Evolutionary conservation across 2,113 vertebrate species (phyloP).

Genomic region (Callipepla californica): DNA sequence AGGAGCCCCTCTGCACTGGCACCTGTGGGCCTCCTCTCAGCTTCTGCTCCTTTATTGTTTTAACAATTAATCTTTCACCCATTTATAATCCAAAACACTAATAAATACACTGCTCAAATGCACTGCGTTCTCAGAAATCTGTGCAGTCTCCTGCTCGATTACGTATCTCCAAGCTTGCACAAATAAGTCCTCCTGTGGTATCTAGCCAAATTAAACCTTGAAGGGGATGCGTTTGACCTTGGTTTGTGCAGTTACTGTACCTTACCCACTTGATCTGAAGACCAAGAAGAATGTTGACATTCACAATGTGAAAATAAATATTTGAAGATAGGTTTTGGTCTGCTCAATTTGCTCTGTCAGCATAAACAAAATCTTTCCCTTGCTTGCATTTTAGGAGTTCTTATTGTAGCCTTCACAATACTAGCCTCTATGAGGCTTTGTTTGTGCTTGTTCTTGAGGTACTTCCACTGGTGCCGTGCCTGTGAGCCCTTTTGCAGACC

Average conservation of each 20-base stretch:
- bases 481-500: not conserved
- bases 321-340: conserved; percentile 58
- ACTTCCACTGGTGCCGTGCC: rapidly evolving
- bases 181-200: not conserved
- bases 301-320: conserved; percentile 57
- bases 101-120: not conserved
- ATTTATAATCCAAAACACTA: conserved; percentile 15
- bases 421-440: not conserved
- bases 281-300: conserved; percentile 45
- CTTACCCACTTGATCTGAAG: conserved; percentile 39
- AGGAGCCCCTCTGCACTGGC: not conserved
- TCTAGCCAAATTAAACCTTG: not conserved
- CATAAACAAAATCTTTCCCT: conserved; percentile 44
- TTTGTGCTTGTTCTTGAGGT: not conserved
- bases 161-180: not conserved
- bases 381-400: not conserved
- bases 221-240: conserved; percentile 54
- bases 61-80: conserved; percentile 45
- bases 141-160: not conserved
- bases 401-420: not conserved
- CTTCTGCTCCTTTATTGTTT: conserved; percentile 18
- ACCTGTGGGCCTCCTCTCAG: not conserved
- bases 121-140: not conserved
- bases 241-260: conserved; percentile 20
- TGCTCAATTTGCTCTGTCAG: conserved; percentile 43